Base-by-base conservation (phyloP, 2,888 invertebrate genomes). In the Drepana falcataria region DNA sequence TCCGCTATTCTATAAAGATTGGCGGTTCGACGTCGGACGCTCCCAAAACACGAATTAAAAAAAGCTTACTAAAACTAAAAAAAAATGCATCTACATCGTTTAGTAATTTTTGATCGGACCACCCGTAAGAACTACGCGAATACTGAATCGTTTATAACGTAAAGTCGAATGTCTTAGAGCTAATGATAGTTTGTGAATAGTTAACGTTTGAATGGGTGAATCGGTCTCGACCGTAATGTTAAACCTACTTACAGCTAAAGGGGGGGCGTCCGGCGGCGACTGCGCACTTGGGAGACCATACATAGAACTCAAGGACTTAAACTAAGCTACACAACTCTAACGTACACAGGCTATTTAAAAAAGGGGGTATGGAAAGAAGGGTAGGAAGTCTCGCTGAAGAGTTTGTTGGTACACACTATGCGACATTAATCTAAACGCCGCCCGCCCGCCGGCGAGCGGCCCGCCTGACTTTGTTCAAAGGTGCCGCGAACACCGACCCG, bases 381-480 rank as follows among this genome's bases (percentile, higher is more conserved):
- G 64, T 63, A 59, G 64, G 60, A 69, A 71, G 79, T 86, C 89
- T 87, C 90, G 89, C 90, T 86, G 85, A 82, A 69, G 73, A 77
- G 83, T 89, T 88, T 88, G 88, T 87, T 87, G 78, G 75, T 70
- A 87, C 88, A 88, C 81, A 87, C 67, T 70, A 85, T 83, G 85
- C 68, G 71, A 75, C 69, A 84, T 85, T 87, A 89, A 85, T 80
- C 88, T 89, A 87, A 77, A 40, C 61, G 59, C 66, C 70, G 64
- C 65, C 67, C 66, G 60, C 64, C 60, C 62, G 61, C 21, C 21
- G 21, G 21, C 21, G 21, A 21, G 21, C 21, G 21, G 21, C 21
- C 21, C 21, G 21, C 21, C 21, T 1, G 21, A 61, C 63, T 83
- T 85, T 85, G 87, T 85, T 85, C 87, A 73, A 70, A 58, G 68